Evolutionary conservation across 2,888 invertebrate genomes (phyloP).

Genomic region (Itoplectis maculator): DNA sequence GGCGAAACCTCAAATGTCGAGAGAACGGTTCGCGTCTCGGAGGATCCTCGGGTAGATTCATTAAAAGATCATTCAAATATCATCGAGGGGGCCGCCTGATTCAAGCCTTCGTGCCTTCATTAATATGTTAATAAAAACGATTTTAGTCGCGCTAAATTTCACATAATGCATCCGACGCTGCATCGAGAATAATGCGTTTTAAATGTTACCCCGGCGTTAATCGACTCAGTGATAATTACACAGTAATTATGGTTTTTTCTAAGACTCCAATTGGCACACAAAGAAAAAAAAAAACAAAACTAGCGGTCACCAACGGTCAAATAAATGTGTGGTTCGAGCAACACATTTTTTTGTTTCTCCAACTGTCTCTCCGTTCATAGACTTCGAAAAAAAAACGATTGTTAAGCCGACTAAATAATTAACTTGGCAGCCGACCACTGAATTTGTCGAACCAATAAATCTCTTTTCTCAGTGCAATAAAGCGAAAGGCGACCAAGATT

Average conservation of each 20-base stretch:
- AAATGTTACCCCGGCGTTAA: not conserved
- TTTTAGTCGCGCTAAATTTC: not conserved
- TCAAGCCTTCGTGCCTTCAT: constrained; percentile 1
- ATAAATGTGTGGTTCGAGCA: too few species aligned
- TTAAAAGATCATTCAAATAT: constrained; percentile 69
- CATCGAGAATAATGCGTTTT: not conserved
- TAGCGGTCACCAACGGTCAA: too few species aligned
- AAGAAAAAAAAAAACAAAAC: too few species aligned
- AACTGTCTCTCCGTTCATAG: too few species aligned
- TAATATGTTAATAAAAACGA: constrained; percentile 18
- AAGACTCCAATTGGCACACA: too few species aligned
- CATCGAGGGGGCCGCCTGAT: constrained; percentile 41
- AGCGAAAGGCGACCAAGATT: too few species aligned
- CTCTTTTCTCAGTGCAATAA: too few species aligned
- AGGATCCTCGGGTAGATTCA: constrained; percentile 60
- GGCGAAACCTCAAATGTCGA: constrained; percentile 67
- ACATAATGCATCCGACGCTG: not conserved
- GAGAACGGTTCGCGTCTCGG: constrained; percentile 68
- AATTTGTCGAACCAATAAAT: too few species aligned
- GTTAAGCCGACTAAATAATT: too few species aligned
- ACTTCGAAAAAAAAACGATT: too few species aligned
- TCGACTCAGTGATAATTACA: not conserved
- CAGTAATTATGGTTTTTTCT: not conserved
- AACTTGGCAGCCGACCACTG: too few species aligned
- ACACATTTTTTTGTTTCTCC: too few species aligned